Base-by-base conservation (phyloP, 2,113 vertebrate species). In the Rhinogobius similis region DNA sequence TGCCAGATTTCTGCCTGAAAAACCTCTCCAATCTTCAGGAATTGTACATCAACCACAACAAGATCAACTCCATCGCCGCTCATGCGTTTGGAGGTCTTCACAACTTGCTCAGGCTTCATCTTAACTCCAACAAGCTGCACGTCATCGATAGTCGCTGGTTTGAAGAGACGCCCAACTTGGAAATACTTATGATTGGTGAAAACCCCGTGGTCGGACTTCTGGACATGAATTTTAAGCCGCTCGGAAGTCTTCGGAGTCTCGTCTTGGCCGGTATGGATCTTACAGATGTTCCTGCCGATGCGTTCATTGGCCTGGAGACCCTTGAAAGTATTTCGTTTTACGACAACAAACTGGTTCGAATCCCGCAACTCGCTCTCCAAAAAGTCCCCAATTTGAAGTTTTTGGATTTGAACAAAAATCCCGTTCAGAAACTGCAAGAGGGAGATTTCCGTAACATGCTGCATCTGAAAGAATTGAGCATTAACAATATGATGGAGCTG, bases 151-250 rank as follows among this genome's bases (percentile, higher is more conserved):
- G 94, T 64, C 95, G 92, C 48, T 99, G 98, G 98, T 99, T 99
- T 88, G 95, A 96, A 86, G 94, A 95, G 13, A 96, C 97, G 18
- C 96, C 96, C 23, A 97, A 97, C 77, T 85, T 99, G 43, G 98
- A 99, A 87, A 98, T 99, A 52, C 94, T 99, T 58, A 99, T 99
- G 97, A 98, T 98, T 58, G 98, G 98, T 18, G 98, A 98, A 88
- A 99, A 99, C 76, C 97, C 96, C 0, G 96, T 99, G 38, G 94
- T 98, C 79, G 96, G 95, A 43, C 97, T 99, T 65, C 81, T 98
- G 62, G 96, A 99, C 78, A 94, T 98, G 93, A 99, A 98, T 85
- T 99, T 99, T 82, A 95, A 93, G 68, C 95, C 96, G 2, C 94
- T 99, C 0, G 91, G 91, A 53, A 97, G 94, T 68, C 83, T 99